Evolutionary conservation across 2,888 invertebrate species (phyloP).

Genomic region (Phasia obesa): DNA sequence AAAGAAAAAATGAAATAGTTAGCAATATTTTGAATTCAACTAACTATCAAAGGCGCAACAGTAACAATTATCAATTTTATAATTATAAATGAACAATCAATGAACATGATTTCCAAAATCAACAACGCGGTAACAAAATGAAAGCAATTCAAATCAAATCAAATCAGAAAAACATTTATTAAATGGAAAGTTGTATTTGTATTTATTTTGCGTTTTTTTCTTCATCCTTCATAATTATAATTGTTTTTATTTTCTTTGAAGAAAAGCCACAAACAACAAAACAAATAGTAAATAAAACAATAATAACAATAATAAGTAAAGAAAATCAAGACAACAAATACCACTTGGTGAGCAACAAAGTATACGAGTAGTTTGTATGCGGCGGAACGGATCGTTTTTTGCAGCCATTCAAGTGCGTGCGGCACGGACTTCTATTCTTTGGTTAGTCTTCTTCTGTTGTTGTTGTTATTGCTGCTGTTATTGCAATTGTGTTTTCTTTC

Average conservation of each 20-base stretch:
- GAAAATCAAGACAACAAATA: constrained; percentile 28
- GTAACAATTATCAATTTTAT: constrained; percentile 42
- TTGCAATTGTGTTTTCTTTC: constrained; percentile 30
- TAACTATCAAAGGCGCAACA: constrained; percentile 53
- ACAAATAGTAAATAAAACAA: constrained; percentile 43
- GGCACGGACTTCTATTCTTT: constrained; percentile 54
- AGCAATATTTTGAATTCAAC: constrained; percentile 34
- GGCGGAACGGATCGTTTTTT: constrained; percentile 28
- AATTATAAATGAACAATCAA: constrained; percentile 48
- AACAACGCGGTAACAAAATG: neutral
- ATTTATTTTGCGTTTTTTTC: constrained; percentile 27
- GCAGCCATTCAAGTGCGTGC: constrained; percentile 64
- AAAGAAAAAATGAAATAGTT: constrained; percentile 29
- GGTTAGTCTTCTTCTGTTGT: neutral
- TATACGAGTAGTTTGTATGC: constrained; percentile 46
- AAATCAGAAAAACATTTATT: constrained; percentile 36
- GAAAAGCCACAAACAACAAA: constrained; percentile 45
- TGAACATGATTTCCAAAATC: constrained; percentile 45
- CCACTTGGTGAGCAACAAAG: constrained; percentile 12
- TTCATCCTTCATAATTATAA: constrained; percentile 6
- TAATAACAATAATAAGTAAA: constrained; percentile 49
- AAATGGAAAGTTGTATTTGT: constrained; percentile 60
- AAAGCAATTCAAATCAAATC: constrained; percentile 38
- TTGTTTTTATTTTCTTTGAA: constrained; percentile 6
- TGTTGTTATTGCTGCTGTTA: constrained; percentile 12